Conservation (phyloP, 2,888 invertebrate genomes). For the Amphimallon solstitiale region DNA sequence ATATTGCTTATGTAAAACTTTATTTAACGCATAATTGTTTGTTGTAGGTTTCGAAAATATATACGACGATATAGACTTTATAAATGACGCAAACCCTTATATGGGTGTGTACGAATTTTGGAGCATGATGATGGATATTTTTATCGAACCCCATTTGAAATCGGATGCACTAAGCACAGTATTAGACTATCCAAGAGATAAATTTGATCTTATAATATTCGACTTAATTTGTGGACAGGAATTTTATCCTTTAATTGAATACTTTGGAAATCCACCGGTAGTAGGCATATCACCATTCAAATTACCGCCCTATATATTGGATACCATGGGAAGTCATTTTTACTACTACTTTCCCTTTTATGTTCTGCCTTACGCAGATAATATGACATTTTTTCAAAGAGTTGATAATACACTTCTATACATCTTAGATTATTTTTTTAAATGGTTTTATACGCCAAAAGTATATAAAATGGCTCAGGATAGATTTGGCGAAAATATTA, state of each 20-base stretch:
- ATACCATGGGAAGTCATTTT: constrained; percentile 40
- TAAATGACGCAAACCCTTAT: background rate
- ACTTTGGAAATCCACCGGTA: constrained; percentile 45
- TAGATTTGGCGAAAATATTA: constrained; percentile 48
- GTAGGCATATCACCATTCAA: constrained; percentile 43
- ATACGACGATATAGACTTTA: too few relatives aligned
- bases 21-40: too few relatives aligned
- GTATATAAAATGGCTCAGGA: constrained; percentile 42
- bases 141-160: constrained; percentile 25
- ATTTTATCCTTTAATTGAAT: constrained; percentile 44
- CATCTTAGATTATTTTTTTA: constrained; percentile 15
- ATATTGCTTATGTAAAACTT: too few relatives aligned
- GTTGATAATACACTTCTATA: constrained; percentile 42
- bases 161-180: constrained; percentile 40
- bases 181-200: constrained; percentile 44
- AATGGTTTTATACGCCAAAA: constrained; percentile 36
- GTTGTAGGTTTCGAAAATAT: too few relatives aligned
- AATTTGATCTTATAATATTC: constrained; percentile 47
- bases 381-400: constrained; percentile 49
- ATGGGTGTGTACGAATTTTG: background rate
- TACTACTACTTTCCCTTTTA: constrained; percentile 50
- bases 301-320: constrained; percentile 23
- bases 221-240: constrained; percentile 40
- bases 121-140: constrained; percentile 18
- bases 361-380: constrained; percentile 41